phyloP scores from a whole-genome alignment of 2,797 vertebrate genomes.

The Epinephelus coioides region DNA sequence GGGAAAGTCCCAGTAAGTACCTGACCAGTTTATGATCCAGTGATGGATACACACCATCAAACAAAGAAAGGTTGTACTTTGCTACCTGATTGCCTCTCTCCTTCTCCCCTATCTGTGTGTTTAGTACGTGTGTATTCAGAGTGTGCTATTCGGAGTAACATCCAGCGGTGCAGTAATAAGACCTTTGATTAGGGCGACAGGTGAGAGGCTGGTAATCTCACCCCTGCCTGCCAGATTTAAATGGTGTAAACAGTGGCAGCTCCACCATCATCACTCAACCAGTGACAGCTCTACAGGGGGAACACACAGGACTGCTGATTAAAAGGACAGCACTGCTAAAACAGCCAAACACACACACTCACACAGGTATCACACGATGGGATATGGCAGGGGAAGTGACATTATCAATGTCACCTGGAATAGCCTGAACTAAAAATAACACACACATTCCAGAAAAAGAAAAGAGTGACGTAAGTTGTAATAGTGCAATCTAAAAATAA shows the following conservation, averaged over 20 bases:
- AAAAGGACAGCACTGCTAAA: conserved; percentile 66
- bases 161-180: conserved; percentile 70
- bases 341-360: conserved; percentile 31
- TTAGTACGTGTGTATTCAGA: conserved; percentile 65
- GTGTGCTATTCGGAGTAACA: conserved; percentile 72
- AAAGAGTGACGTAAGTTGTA: background rate
- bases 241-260: conserved; percentile 61
- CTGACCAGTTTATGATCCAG: background rate
- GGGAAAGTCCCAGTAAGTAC: conserved; percentile 32
- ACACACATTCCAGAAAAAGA: background rate
- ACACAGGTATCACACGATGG: conserved; percentile 48
- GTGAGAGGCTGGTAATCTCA: conserved; percentile 80
- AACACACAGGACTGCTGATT: conserved; percentile 73
- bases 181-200: conserved; percentile 81
- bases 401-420: conserved; percentile 58
- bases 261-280: conserved; percentile 60
- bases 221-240: conserved; percentile 66
- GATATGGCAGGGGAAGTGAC: conserved; percentile 57
- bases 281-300: conserved; percentile 62
- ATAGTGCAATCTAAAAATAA: background rate
- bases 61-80: conserved; percentile 36
- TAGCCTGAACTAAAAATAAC: conserved; percentile 51
- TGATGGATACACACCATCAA: conserved; percentile 29
- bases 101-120: background rate
- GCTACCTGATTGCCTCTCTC: conserved; percentile 19